Evolutionary conservation across 2,888 invertebrate species (phyloP), one percentile per base, ranked within the genome.

Genomic region (Dromius quadrimaculatus): DNA sequence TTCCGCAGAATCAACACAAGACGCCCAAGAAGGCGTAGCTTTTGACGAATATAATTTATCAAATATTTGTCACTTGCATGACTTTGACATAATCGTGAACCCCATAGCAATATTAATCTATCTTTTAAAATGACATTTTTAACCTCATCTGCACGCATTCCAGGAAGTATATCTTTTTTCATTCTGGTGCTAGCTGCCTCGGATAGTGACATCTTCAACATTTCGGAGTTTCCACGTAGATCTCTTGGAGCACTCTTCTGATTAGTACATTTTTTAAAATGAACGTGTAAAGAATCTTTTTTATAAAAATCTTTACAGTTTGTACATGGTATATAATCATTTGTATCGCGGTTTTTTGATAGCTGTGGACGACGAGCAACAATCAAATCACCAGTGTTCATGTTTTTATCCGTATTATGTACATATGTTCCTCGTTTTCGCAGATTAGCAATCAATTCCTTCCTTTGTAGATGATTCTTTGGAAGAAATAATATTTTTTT

Each of bases 241-340:
- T n/a, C n/a, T 19, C 43, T 43, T 2, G 43, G 8, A 2, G 19
- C 43, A 43, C 19, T 17, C 2, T 2, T 11, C 15, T 2, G 2
- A 3, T 43, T 43, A 5, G 13, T 11, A 43, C 43, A 43, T 3
- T 2, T 2, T 11, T 43, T 43, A 8, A 3, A 43, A 19, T 43
- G 43, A 15, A 43, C 13, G 15, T 43, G 13, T 8, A 43, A 8
- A 4, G 43, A 43, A 11, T 43, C 43, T 43, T 43, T 2, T 11
- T 43, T 43, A 11, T 43, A 43, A 43, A 43, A 43, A 11, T 11
- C 43, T 11, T 19, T 43, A 43, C 43, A 43, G 1, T 43, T 43
- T 3, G 43, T n/a, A 8, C 43, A 43, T 43, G 43, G 43, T n/a
- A 6, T 43, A 19, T 43, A 43, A 11, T 43, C 43, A 1, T 4